Percentiles rank a stretch among this genome's conserved stretches.
Evolutionary conservation across 2,888 invertebrate genomes (phyloP).

Genomic region (Rhimphoctona megacephalus): DNA sequence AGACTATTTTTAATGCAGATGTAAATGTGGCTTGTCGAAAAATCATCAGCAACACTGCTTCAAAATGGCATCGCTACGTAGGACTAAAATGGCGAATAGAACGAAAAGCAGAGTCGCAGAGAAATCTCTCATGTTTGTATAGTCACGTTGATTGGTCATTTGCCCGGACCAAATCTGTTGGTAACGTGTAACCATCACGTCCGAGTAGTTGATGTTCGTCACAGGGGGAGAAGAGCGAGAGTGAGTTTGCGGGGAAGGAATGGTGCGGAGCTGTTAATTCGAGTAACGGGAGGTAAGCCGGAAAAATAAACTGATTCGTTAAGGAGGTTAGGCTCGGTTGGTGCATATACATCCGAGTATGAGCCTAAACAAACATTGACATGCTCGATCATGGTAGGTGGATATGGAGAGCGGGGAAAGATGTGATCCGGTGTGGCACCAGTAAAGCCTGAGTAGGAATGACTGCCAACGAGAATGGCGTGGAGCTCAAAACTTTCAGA

Average conservation of each 20-base stretch:
- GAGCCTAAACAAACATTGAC: conserved; percentile 83
- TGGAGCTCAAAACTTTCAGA: neutral
- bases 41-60: neutral
- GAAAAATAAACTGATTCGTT: conserved; percentile 82
- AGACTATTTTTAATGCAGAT: neutral
- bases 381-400: conserved; percentile 81
- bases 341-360: conserved; percentile 61
- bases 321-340: conserved; percentile 76
- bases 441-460: conserved; percentile 1
- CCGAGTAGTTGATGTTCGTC: neutral
- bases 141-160: conserved; percentile 44
- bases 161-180: conserved; percentile 23
- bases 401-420: conserved; percentile 28
- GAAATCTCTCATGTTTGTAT: neutral
- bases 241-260: conserved; percentile 14
- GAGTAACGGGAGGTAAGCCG: conserved; percentile 66
- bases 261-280: conserved; percentile 38
- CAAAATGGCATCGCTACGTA: neutral
- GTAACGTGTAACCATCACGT: conserved; percentile 17
- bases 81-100: neutral
- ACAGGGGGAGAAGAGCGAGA: neutral
- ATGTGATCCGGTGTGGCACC: conserved; percentile 52
- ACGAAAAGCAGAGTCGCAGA: neutral
- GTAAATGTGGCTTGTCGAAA: neutral
- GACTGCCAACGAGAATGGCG: conserved; percentile 25